These are phyloP conservation scores for Polyploca ridens DNA, from an alignment of 2,888 invertebrate genomes.

Conservation along the genomic window DNA sequence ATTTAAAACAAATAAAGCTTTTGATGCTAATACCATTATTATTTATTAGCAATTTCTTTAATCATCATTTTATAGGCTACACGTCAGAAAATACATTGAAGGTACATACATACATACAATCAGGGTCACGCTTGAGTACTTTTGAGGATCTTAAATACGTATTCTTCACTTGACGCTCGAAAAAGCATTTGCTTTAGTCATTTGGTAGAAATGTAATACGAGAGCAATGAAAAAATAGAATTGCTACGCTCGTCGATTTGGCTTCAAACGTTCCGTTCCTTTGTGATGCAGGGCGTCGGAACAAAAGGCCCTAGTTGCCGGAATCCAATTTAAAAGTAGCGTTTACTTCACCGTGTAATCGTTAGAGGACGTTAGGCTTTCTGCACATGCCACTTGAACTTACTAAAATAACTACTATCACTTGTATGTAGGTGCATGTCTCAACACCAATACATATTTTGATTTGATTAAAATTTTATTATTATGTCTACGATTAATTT, in stretches of 20 bases:
- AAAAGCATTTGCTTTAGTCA: constrained; percentile 7
- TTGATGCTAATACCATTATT: neutral
- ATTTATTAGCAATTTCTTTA: neutral
- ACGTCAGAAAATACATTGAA: neutral
- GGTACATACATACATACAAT: too few species aligned
- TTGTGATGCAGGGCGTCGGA: constrained; percentile 29
- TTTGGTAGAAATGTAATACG: constrained; percentile 7
- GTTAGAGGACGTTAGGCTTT: constrained; percentile 39
- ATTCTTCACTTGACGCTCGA: constrained; percentile 8
- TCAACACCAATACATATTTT: too few species aligned
- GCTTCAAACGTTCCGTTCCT: constrained; percentile 28
- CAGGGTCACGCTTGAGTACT: neutral
- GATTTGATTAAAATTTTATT: too few species aligned
- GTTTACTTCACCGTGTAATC: constrained; percentile 59
- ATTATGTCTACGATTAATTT: too few species aligned
- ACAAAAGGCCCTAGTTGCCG: constrained; percentile 47
- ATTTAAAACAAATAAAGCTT: neutral
- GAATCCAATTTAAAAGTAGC: constrained; percentile 68
- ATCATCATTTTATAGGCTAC: neutral
- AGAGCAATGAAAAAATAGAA: constrained; percentile 2
- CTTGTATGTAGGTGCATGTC: too few species aligned
- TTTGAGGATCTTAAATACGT: neutral
- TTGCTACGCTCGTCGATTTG: constrained; percentile 16
- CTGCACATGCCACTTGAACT: constrained; percentile 18
- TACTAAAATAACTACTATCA: neutral